Conservation (phyloP, 1,140 invertebrate genomes). For the Diploscapter pachys region DNA sequence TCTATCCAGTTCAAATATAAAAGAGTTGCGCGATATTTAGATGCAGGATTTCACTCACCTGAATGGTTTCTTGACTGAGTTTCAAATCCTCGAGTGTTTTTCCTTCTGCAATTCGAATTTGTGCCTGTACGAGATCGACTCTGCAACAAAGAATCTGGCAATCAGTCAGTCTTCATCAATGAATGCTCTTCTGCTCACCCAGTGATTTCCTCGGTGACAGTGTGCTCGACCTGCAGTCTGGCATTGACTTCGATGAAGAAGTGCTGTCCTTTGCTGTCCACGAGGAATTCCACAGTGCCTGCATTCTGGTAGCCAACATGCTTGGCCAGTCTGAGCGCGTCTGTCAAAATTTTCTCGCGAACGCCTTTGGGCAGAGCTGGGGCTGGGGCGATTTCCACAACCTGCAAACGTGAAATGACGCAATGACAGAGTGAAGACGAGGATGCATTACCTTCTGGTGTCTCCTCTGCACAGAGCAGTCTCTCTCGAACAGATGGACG, state of each 20-base stretch:
- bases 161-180: constrained; percentile 14
- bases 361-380: constrained; percentile 73
- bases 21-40: too few species aligned
- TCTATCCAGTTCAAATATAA: too few species aligned
- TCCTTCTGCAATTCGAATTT: constrained; percentile 90
- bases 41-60: constrained; percentile 25
- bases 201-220: constrained; percentile 97
- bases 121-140: constrained; percentile 93
- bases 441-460: constrained; percentile 76
- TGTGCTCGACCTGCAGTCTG: constrained; percentile 95
- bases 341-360: constrained; percentile 79
- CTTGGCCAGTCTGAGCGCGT: constrained; percentile 81
- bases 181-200: constrained; percentile 65
- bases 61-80: constrained; percentile 83
- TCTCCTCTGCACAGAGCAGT: constrained; percentile 93
- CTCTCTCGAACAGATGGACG: constrained; percentile 91
- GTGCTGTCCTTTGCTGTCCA: constrained; percentile 86
- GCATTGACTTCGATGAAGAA: constrained; percentile 99
- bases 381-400: constrained; percentile 95
- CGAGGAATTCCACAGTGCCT: constrained; percentile 91
- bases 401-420: neutral
- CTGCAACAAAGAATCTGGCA: constrained; percentile 59
- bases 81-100: constrained; percentile 85
- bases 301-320: constrained; percentile 82
- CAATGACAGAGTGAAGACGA: neutral